Conservation (phyloP, 2,113 vertebrate genomes). For the Tamias sibiricus region DNA sequence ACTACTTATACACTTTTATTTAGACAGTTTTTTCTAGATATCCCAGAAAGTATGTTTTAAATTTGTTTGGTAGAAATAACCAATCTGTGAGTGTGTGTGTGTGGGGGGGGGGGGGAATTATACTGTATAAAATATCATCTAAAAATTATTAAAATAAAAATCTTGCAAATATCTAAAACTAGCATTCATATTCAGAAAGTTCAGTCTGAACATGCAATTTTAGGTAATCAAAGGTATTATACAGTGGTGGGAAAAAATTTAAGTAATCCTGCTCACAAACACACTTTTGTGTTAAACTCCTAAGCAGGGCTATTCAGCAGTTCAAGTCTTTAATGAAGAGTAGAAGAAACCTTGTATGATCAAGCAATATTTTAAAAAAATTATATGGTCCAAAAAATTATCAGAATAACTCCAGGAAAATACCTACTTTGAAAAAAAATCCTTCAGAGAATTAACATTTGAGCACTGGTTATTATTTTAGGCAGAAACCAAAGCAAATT, state of each 20-base stretch:
- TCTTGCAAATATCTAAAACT: background rate
- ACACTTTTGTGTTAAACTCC: background rate
- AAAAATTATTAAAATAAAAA: background rate
- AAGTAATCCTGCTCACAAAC: background rate
- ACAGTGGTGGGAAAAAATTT: background rate
- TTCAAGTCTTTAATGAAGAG: constrained; percentile 1
- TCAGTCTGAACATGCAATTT: background rate
- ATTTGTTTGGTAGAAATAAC: background rate
- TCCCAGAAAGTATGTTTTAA: background rate
- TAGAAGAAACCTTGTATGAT: background rate
- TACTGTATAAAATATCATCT: background rate
- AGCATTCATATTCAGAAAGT: background rate
- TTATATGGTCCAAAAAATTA: background rate
- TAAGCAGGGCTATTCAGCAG: background rate
- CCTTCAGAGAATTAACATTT: background rate
- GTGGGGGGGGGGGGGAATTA: background rate
- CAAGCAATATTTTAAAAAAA: background rate
- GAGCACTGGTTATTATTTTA: background rate
- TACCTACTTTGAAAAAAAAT: background rate
- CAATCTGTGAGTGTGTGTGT: background rate
- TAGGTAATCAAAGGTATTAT: background rate
- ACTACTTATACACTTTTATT: background rate
- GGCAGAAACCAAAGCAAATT: background rate
- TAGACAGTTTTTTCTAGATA: background rate
- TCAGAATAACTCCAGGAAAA: background rate